A percentile compares a stretch with the other conserved stretches of the same genome.
Evolutionary conservation across 1,140 invertebrate species (phyloP).

Genomic region (Apis cerana): DNA sequence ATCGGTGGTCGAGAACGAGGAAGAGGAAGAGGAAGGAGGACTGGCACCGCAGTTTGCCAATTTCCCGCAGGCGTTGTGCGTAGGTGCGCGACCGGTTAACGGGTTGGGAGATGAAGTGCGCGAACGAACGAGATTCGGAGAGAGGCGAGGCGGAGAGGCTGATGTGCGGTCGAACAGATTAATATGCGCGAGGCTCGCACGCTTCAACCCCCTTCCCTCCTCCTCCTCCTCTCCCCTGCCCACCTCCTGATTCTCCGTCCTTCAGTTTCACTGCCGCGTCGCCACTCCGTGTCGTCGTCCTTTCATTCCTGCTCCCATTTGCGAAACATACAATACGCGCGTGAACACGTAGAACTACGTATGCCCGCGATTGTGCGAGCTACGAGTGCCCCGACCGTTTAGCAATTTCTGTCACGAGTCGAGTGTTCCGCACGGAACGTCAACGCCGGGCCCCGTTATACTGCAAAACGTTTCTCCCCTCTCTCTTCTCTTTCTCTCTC

Average conservation of each 20-base stretch:
- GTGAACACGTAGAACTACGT: constrained; percentile 58
- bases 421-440: constrained; percentile 69
- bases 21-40: constrained; percentile 48
- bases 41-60: constrained; percentile 69
- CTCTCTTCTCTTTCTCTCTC: not conserved
- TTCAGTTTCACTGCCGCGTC: constrained; percentile 57
- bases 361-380: constrained; percentile 50
- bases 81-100: constrained; percentile 71
- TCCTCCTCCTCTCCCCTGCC: not conserved
- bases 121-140: constrained; percentile 74
- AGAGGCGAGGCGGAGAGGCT: constrained; percentile 67
- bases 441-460: constrained; percentile 59
- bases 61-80: constrained; percentile 74
- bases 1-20: constrained; percentile 42
- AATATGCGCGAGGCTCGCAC: constrained; percentile 76
- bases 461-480: constrained; percentile 53
- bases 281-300: constrained; percentile 30
- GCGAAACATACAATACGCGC: constrained; percentile 60
- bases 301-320: constrained; percentile 66
- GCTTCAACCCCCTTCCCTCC: constrained; percentile 30
- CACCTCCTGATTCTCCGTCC: constrained; percentile 46
- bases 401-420: constrained; percentile 81
- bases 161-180: constrained; percentile 80
- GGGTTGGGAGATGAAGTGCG: constrained; percentile 72
- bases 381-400: constrained; percentile 58